Evolutionary conservation across 1,140 invertebrate genomes (phyloP).

Genomic region (Lamellibrachia luymesi): DNA sequence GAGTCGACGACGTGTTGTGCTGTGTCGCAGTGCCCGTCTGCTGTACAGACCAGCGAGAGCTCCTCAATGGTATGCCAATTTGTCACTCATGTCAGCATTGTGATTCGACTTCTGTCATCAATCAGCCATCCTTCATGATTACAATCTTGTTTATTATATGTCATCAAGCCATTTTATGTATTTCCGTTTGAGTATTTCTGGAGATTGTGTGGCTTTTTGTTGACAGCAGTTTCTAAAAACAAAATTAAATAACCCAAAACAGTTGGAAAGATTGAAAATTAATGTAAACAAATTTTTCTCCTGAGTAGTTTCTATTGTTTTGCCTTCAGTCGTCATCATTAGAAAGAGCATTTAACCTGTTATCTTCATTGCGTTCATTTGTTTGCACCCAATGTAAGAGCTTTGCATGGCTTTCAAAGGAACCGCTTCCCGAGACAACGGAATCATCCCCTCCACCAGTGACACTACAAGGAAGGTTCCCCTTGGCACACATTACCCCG

Average conservation of each 20-base stretch:
- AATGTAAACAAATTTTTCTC: not conserved
- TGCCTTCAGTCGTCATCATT: not conserved
- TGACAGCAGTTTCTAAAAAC: not conserved
- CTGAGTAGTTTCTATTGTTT: not conserved
- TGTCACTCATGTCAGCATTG: not conserved
- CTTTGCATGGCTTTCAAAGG: not conserved
- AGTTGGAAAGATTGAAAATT: too few relatives aligned
- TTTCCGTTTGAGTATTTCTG: not conserved
- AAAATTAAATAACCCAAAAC: not conserved
- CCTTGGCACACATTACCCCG: not conserved
- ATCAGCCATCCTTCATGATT: not conserved
- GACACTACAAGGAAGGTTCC: not conserved
- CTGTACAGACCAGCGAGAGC: not conserved
- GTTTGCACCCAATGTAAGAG: not conserved
- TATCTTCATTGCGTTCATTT: not conserved
- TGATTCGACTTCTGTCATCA: not conserved
- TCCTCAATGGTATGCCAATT: not conserved
- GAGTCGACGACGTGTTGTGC: not conserved
- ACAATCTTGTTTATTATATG: not conserved
- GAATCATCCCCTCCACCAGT: not conserved
- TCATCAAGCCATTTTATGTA: not conserved
- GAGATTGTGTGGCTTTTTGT: not conserved
- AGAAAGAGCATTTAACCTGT: not conserved
- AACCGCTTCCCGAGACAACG: not conserved
- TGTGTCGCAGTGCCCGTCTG: not conserved